Percentiles rank a stretch among this genome's conserved stretches.
phyloP scores from a whole-genome alignment of 2,888 invertebrate species.

The Suillia variegata region DNA sequence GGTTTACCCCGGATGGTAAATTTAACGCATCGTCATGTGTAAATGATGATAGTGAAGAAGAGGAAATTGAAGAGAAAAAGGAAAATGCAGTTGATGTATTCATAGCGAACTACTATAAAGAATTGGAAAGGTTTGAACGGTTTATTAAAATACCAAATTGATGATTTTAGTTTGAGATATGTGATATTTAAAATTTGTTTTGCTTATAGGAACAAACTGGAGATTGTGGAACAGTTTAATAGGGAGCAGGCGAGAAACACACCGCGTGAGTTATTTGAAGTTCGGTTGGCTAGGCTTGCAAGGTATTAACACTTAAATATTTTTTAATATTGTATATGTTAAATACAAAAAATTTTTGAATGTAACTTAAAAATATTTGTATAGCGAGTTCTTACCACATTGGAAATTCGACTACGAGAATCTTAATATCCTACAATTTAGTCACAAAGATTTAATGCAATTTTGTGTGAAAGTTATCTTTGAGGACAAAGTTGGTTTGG shows the following conservation, averaged over 20 bases:
- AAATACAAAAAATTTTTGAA: too few species aligned
- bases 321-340: neutral
- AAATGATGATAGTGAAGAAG: conserved; percentile 10
- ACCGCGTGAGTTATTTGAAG: conserved; percentile 19
- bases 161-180: neutral
- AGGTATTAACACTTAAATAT: conserved; percentile 6
- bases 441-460: conserved; percentile 23
- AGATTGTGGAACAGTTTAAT: neutral
- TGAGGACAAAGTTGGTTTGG: conserved; percentile 31
- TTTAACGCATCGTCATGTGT: neutral
- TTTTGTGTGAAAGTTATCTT: conserved; percentile 33
- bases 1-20: neutral
- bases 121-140: neutral
- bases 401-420: conserved; percentile 47
- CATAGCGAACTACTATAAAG: neutral
- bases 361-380: too few species aligned
- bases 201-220: neutral
- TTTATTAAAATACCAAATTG: neutral
- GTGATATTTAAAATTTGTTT: neutral
- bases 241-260: neutral
- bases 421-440: conserved; percentile 24
- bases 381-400: conserved; percentile 27
- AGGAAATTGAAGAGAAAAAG: neutral
- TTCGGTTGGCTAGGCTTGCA: conserved; percentile 28
- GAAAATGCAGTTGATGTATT: neutral